phyloP scores from a whole-genome alignment of 2,888 invertebrate species.

The Epirrhoe tristata region DNA sequence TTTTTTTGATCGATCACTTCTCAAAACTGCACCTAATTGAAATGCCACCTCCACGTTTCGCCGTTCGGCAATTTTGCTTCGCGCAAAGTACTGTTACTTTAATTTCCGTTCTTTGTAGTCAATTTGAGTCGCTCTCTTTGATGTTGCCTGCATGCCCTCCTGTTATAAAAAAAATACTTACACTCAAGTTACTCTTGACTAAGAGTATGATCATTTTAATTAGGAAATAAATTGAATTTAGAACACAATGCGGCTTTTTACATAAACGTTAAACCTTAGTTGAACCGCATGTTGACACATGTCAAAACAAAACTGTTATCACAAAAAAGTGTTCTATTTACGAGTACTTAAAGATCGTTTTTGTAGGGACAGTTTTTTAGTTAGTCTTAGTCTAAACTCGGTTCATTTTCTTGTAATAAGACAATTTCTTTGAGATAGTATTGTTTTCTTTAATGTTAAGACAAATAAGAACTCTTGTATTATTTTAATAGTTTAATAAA shows the following conservation, averaged over 20 bases:
- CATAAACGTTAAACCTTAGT: too few relatives aligned
- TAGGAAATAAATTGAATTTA: not conserved
- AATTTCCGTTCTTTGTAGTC: constrained; percentile 73
- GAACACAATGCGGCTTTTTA: not conserved
- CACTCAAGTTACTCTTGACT: not conserved
- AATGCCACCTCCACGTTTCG: constrained; percentile 22
- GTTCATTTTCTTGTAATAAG: too few relatives aligned
- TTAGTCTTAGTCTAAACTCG: too few relatives aligned
- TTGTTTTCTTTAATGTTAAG: not conserved
- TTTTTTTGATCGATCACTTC: constrained; percentile 7
- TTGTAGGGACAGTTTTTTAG: too few relatives aligned
- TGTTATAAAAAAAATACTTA: constrained; percentile 44
- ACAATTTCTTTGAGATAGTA: too few relatives aligned
- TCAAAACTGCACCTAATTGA: constrained; percentile 8
- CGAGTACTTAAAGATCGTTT: too few relatives aligned
- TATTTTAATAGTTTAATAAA: not conserved
- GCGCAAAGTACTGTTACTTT: constrained; percentile 53
- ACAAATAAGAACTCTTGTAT: not conserved
- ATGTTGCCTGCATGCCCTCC: constrained; percentile 41
- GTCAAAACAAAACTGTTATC: too few relatives aligned
- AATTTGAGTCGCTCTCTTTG: constrained; percentile 53
- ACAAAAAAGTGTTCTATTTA: too few relatives aligned
- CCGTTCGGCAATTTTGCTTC: constrained; percentile 22
- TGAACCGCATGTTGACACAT: too few relatives aligned
- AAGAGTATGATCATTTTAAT: not conserved